Base-by-base conservation (phyloP, 2,113 vertebrate species). In the Gopherus flavomarginatus region DNA sequence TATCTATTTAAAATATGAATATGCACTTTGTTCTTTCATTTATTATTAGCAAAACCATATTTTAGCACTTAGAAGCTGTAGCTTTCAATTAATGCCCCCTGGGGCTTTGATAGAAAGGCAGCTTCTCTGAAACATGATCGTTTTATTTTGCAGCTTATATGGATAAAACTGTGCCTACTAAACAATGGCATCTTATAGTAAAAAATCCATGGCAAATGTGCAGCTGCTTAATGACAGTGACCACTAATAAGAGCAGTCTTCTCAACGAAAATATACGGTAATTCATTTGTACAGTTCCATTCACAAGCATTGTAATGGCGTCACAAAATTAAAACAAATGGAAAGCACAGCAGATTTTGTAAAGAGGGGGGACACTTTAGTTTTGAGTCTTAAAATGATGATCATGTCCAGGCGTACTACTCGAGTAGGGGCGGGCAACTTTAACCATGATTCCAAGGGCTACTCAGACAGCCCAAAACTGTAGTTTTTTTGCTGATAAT, bases 291-390 rank as follows among this genome's bases (percentile, higher is more conserved):
- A n/a, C 3, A 1, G 22, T 0, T 26, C 31, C 59, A 52, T 80
- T 69, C 72, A 10, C 44, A 79, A 77, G 27, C 21, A 62, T 22
- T 75, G 6, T 27, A 69, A 53, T 42, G 29, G 65, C 84, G 86
- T 86, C 87, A 87, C 85, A 59, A 91, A 97, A 82, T 92, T 80
- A 52, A 59, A 92, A 1, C 26, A 8, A 31, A 90, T 75, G 42
- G 19, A 52, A 84, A 87, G 79, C 17, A 72, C 53, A 26, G 52
- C 65, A 54, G 3, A 49, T 44, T 42, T 69, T n/a, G 7, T 0
- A 2, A 21, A 5, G 21, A 11, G 11, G 2, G 80, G 7, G 26
- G 17, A 49, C n/a, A 47, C 29, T 26, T 26, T 19, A 47, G 77
- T 62, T 65, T 69, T 19, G 9, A 19, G 24, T 27, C 38, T 62